Base-by-base conservation (phyloP, 1,140 invertebrate genomes). In the Aricia agestis region DNA sequence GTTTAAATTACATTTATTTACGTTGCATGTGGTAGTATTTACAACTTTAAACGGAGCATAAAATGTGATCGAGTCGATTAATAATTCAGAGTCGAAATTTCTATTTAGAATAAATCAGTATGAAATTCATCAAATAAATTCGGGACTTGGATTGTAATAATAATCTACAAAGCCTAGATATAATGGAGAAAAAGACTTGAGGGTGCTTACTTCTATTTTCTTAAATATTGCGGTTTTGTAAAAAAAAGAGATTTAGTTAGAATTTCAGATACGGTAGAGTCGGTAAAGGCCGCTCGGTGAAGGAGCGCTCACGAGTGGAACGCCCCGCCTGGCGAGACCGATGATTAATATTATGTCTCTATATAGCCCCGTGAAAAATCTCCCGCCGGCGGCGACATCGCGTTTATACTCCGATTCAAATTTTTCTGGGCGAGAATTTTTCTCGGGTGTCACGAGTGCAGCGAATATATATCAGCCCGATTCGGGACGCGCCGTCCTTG, bases 401-500 rank as follows among this genome's bases (percentile, higher is more conserved):
- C 79, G 75, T 85, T 86, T 84, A 83, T 85, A 85, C 78, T 78
- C 78, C 76, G 75, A 84, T 86, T 84, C 82, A 80, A 87, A 78
- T 85, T 86, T 88, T 88, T 87, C 81, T 78, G 76, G 81, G 79
- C 78, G 80, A 78, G 83, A 85, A 84, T 87, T 89, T 87, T 85
- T 87, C 81, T 84, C 79, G 79, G 80, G 78, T 85, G 83, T 87
- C 87, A 87, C 78, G 84, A 52, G 82, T 89, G 85, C 86, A 89
- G 80, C 83, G 83, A 85, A 89, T 89, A 87, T 59, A 89, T 90
- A 87, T 89, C 78, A 81, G 74, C 76, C 73, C 6, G 9, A 9
- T 36, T 32, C 36, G 81, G 84, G 88, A 90, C 85, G 87, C 78
- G 84, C 85, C 85, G 88, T 91, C 89, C 89, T 86, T 78, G 84